Evolutionary conservation across 2,888 invertebrate species (phyloP), one percentile per base, ranked within the genome.

Genomic region (Sarcophaga carnaria): DNA sequence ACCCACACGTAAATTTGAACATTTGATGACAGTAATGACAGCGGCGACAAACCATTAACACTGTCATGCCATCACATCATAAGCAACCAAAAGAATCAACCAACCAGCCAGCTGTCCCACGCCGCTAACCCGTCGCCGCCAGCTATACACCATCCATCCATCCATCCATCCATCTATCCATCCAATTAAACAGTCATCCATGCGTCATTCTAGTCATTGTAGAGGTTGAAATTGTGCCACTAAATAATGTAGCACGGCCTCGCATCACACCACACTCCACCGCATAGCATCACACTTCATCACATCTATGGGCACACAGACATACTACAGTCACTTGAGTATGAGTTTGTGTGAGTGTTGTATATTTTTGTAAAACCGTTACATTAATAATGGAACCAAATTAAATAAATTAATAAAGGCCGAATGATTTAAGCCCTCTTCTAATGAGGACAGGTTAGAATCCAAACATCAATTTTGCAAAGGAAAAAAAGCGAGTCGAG

Each of bases 41-140:
- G 72, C 84, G 71, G 70, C 84, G 76, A 85, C 76, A 85, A 81
- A 87, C 84, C 72, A 82, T 87, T 87, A 81, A 82, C 81, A 82
- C 79, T 71, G 17, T 54, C 54, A 37, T 37, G 37, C 37, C 37
- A 10, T 37, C 37, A 37, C 37, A 82, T 80, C 81, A 80, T 79
- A 76, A 71, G 60, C 81, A 72, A 69, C 72, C 60, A 62, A 84
- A 66, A 60, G 64, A 69, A 47, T 67, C 60, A 72, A 71, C 79
- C 72, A 82, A 47, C 82, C 22, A 22, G 22, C 22, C 22, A 69
- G n/a, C 8, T 54, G 59, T 63, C 6, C 12, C 8, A 10, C 37
- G 37, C 37, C 37, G 37, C 37, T 37, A 37, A 37, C 37, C 37
- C 37, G 37, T 37, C 37, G 37, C 37, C 37, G 37, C 37, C 37